Conservation (phyloP, 2,797 vertebrate species). For the Peromyscus attwateri region DNA sequence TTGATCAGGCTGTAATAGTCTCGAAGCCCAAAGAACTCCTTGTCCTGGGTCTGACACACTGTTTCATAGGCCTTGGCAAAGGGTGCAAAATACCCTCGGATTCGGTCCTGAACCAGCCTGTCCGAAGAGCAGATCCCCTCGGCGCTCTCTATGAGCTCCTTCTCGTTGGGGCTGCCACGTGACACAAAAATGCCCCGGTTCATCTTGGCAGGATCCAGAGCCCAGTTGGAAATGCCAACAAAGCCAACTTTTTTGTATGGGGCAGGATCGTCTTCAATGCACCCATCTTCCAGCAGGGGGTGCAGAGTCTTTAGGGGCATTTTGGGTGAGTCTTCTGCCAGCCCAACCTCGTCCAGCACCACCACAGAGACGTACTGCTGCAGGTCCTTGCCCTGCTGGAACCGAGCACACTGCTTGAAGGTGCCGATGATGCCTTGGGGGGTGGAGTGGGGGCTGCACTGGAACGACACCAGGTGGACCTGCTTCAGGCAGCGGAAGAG, state of each 20-base stretch:
- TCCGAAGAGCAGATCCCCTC: slow-evolving; percentile 95
- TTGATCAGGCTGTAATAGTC: slow-evolving; percentile 99
- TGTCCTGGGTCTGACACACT: slow-evolving; percentile 90
- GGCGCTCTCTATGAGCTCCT: slow-evolving; percentile 94
- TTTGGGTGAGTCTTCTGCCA: slow-evolving; percentile 97
- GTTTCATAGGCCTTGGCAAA: slow-evolving; percentile 93
- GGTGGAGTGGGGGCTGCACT: slow-evolving; percentile 98
- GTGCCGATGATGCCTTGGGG: slow-evolving; percentile 98
- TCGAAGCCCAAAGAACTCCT: slow-evolving; percentile 97
- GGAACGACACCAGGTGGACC: slow-evolving; percentile 97
- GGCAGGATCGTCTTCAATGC: slow-evolving; percentile 94
- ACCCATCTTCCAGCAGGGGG: slow-evolving; percentile 97
- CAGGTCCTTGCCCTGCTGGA: slow-evolving; percentile 97
- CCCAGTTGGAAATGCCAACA: slow-evolving; percentile 99
- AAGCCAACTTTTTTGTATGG: slow-evolving; percentile 98
- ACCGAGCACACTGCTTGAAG: slow-evolving; percentile 97
- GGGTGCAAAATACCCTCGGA: slow-evolving; percentile 91
- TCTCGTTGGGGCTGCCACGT: slow-evolving; percentile 92
- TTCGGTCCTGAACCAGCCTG: slow-evolving; percentile 89
- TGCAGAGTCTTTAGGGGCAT: slow-evolving; percentile 99
- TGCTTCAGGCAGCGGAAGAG: slow-evolving; percentile 95
- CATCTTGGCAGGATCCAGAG: slow-evolving; percentile 99
- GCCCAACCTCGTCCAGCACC: slow-evolving; percentile 97
- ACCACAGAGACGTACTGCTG: slow-evolving; percentile 96
- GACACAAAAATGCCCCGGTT: slow-evolving; percentile 98